Evolutionary conservation across 2,888 invertebrate species (phyloP), one percentile per base, ranked within the genome.

Genomic region (Lasiommata megera): DNA sequence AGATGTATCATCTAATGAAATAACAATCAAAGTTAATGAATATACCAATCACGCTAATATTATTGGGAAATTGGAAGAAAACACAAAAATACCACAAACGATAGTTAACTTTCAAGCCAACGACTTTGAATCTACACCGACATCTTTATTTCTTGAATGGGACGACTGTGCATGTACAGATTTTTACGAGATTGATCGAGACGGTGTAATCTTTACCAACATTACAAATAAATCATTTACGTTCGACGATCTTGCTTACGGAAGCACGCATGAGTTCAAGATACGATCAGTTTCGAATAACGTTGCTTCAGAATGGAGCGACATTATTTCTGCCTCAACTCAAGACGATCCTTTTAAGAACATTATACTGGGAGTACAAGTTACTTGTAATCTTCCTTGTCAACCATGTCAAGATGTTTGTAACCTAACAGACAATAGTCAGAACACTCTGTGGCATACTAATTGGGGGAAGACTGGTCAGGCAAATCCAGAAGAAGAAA

Each of bases 161-260:
- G 64, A 76, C 0, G 12, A 58, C 34, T 65, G 69, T 9, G 58
- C 71, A 50, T 58, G 70, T 8, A 78, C 71, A 1, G 56, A 60
- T 54, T 82, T 75, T 62, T 84, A 84, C 57, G 89, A 89, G 74
- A 79, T 89, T 31, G 84, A 87, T 66, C 80, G 77, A 74, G 81
- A 88, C 61, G 80, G 74, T 2, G 60, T 62, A 7, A 63, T 86
- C 43, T 85, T 80, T 63, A 85, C 74, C 18, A 80, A 83, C 58
- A 79, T 88, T 28, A 64, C 48, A 46, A 72, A 64, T 16, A 67
- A 62, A 6, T 63, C 62, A 36, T 80, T 77, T 46, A 76, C 62
- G 31, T 86, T 88, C 62, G 68, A 77, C 6, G 74, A 70, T 54
- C 76, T 86, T 23, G 67, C 69, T 56, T 68, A 62, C 46, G 67